These are phyloP conservation scores for Percina caprodes DNA, from an alignment of 2,113 vertebrate species.

Conservation along the genomic window DNA sequence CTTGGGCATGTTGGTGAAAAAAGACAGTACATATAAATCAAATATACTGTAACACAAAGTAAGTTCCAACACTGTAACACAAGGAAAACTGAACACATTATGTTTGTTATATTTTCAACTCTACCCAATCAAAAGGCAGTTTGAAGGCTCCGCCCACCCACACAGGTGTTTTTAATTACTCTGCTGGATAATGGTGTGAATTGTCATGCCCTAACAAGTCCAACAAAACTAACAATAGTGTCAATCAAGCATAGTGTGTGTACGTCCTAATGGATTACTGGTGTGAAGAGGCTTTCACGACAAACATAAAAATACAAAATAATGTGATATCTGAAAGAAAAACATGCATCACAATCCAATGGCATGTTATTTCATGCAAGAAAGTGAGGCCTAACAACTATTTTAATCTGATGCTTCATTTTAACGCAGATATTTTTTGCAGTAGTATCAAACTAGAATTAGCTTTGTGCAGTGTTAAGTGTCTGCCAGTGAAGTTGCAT, in stretches of 20 bases:
- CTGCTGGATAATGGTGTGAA: neutral
- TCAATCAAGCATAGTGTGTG: neutral
- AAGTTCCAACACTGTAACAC: too few relatives aligned
- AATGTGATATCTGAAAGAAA: neutral
- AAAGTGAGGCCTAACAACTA: neutral
- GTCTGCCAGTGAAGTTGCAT: too few relatives aligned
- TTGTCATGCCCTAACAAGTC: neutral
- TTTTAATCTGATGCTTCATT: neutral
- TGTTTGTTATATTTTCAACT: neutral
- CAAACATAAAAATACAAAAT: neutral
- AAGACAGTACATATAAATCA: neutral
- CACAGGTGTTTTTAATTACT: neutral
- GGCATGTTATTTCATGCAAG: neutral
- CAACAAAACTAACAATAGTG: neutral
- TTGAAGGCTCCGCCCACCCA: neutral
- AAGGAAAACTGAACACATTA: neutral
- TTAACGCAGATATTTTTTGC: neutral
- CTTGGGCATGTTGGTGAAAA: neutral
- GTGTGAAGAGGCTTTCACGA: neutral
- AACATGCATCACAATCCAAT: neutral
- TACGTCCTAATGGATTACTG: neutral
- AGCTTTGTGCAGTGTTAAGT: too few relatives aligned
- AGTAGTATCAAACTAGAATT: neutral
- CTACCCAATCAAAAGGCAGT: neutral
- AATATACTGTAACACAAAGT: neutral